Evolutionary conservation across 2,797 vertebrate genomes (phyloP), one percentile per base, ranked within the genome.

Genomic region (Pempheris klunzingeri): DNA sequence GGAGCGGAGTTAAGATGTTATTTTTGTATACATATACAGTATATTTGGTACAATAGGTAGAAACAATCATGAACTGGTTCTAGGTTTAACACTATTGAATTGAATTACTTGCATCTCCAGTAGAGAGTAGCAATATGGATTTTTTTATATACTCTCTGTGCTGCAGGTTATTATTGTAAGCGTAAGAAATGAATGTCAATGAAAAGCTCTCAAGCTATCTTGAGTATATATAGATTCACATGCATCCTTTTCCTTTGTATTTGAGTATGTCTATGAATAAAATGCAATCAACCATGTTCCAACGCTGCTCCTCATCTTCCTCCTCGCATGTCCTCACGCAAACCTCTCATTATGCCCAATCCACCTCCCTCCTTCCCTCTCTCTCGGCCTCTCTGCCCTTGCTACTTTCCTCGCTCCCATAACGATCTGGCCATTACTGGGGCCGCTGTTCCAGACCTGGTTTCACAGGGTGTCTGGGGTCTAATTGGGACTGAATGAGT

Each of bases 401-500:
- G 14, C 69, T 54, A 2, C 78, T 61, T 60, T 74, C 66, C 87
- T 62, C 64, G 30, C 84, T 78, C 59, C 72, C 64, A 14, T 74
- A 88, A 87, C 72, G 58, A 89, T 89, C 80, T 24, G 66, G 72
- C 72, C 84, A 89, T 91, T 90, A 90, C 80, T 28, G 61, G 65
- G 77, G 41, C 71, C 78, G 50, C 65, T 30, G 50, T 63, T 83
- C 71, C 65, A 78, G 84, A 78, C 82, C 75, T 71, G 84, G 66
- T 78, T 86, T 84, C 84, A 83, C 46, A 8, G 81, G 77, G 81
- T 34, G 78, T 84, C 78, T 59, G 77, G 78, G 80, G 76, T 82
- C 82, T 88, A 89, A 92, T 88, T 88, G 85, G 81, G 78, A 73
- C 74, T 78, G 71, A 88, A 76, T 78, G 71, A 80, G 58, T 53